These are phyloP conservation scores for Megalonaias nervosa DNA, from an alignment of 1,140 invertebrate species.

Conservation along the genomic window DNA sequence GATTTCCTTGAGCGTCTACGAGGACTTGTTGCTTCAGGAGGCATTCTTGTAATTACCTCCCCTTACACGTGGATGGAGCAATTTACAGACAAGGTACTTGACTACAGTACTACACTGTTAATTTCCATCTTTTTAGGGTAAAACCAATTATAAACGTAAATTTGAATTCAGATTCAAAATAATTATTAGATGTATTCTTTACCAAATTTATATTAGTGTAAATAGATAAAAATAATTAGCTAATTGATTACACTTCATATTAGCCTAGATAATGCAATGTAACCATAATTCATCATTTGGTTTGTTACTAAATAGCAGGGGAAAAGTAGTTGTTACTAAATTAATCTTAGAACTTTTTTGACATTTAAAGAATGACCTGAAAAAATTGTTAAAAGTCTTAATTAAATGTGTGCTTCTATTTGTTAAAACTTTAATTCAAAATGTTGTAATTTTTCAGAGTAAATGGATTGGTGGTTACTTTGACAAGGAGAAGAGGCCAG, in stretches of 20 bases:
- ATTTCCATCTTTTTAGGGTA: not conserved
- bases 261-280: too few species aligned
- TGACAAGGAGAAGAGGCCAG: conserved; percentile 49
- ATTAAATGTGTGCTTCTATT: not conserved
- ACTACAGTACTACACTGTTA: not conserved
- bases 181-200: not conserved
- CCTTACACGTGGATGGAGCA: conserved; percentile 69
- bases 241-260: too few species aligned
- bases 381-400: not conserved
- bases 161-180: not conserved
- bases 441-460: conserved; percentile 48
- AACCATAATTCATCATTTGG: too few species aligned
- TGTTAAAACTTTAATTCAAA: not conserved
- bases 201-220: not conserved
- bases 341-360: not conserved
- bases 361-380: not conserved
- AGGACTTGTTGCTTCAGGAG: conserved; percentile 59
- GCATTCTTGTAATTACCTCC: conserved; percentile 68
- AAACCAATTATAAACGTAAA: not conserved
- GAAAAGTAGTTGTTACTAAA: too few species aligned
- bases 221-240: not conserved
- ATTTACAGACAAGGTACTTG: conserved; percentile 66
- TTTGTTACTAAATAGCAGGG: too few species aligned
- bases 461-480: conserved; percentile 68
- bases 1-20: conserved; percentile 63